Base-by-base conservation (phyloP, 1,140 invertebrate species). In the Micrasema minimum region DNA sequence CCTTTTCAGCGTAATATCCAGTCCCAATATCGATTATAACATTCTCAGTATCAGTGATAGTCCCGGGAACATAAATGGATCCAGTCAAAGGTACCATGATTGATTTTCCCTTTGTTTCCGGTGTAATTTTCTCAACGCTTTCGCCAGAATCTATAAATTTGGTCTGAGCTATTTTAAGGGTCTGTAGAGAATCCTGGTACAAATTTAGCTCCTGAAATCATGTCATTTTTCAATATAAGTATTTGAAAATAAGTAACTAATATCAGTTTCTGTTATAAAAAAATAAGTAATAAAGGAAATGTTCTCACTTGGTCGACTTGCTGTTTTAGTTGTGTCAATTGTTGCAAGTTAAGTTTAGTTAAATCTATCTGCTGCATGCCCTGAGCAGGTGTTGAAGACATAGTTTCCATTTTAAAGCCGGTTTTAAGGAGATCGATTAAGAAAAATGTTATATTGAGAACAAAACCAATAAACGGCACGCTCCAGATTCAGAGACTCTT, bases 51-150 rank as follows among this genome's bases (percentile, higher is more conserved):
- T 97, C 91, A 69, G 88, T 86, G 51, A 98, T 85, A 77, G 88
- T 89, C 9, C 96, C 96, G 71, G 94, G 91, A 18, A 98, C 95
- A 85, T 97, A 98, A 92, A 98, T 96, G 77, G 95, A 97, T 71
- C 92, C 92, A 38, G 96, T 97, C 0, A 98, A 83, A 10, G 96
- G 96, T 18, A 98, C 95, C 7, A 98, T 81, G 70, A 97, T 92
- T 69, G 92, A 89, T 78, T 92, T 93, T 76, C 93, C 92, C 80
- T 93, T 87, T 31, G 85, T 85, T 18, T 90, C 86, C 2, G 90
- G 87, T 57, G 86, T 90, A 51, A 97, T 86, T 84, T 92, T 93
- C 72, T 94, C 91, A 26, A 97, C 85, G 80, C 92, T 91, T 77
- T 94, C 91, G 43, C 90, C 91, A 2, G 95, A 96, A 76, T 94